Percentiles rank a stretch among this genome's conserved stretches.
These are phyloP conservation scores for Sinosuthora webbiana DNA, from an alignment of 2,113 vertebrate species.

Conservation along the genomic window DNA sequence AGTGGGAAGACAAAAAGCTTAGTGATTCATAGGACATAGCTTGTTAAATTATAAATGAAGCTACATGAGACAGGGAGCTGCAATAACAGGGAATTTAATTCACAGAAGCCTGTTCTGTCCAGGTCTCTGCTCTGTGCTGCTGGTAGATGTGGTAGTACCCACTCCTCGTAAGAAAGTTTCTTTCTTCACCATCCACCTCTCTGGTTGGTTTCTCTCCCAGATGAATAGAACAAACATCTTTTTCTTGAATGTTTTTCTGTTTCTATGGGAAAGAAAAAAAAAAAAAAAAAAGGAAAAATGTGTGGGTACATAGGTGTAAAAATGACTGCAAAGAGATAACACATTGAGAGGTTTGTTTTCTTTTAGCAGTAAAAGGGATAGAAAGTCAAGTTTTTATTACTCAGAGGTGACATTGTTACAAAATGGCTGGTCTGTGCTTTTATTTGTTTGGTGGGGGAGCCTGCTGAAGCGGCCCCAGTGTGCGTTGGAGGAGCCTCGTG, in stretches of 20 bases:
- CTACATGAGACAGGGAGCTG: neutral
- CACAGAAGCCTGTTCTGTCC: neutral
- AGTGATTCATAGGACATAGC: neutral
- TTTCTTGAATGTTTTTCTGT: neutral
- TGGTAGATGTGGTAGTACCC: neutral
- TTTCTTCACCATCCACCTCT: neutral
- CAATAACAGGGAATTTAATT: neutral
- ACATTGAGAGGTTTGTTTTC: conserved; percentile 4
- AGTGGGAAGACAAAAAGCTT: neutral
- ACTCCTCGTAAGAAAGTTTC: neutral
- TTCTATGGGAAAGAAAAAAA: neutral
- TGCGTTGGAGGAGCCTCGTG: neutral
- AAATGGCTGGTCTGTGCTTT: conserved; percentile 9
- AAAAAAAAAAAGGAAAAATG: neutral
- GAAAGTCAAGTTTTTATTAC: neutral
- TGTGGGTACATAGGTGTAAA: conserved; percentile 12
- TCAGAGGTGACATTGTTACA: neutral
- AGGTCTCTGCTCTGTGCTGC: neutral
- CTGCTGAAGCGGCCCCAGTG: rapidly evolving
- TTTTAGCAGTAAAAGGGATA: neutral
- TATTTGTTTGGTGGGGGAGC: neutral
- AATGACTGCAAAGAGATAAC: neutral
- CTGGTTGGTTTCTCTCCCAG: neutral
- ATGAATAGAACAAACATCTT: neutral
- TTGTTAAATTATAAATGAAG: neutral